Evolutionary conservation across 2,113 vertebrate species (phyloP).

Genomic region (Condylura cristata): DNA sequence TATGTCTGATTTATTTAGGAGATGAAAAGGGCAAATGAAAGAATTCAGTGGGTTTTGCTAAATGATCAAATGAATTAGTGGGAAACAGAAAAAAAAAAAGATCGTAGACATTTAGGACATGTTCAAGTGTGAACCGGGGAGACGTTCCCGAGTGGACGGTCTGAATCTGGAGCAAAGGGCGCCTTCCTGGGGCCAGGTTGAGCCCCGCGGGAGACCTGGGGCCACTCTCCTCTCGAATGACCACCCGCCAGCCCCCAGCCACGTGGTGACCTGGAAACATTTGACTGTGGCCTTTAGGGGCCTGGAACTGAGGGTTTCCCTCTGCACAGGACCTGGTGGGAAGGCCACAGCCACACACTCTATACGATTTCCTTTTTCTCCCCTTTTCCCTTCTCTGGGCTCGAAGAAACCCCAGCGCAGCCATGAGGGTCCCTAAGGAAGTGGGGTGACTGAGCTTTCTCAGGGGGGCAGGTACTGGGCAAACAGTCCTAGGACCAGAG

Average conservation of each 20-base stretch:
- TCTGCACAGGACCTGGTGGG: no score
- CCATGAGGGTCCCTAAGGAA: background rate
- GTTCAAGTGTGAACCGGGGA: background rate
- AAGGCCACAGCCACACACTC: no score
- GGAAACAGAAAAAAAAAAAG: background rate
- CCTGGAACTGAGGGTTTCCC: background rate
- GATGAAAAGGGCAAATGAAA: background rate
- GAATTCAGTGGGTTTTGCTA: background rate
- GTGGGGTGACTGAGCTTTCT: background rate
- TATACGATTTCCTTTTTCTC: background rate
- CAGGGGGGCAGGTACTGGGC: background rate
- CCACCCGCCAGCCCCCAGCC: background rate
- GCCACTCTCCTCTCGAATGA: background rate
- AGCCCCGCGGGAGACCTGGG: fast-evolving
- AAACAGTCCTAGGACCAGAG: no score
- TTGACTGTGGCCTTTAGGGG: background rate
- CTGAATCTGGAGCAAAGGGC: background rate
- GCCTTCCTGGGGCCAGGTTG: background rate
- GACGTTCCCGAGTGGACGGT: background rate
- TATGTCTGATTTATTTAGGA: background rate
- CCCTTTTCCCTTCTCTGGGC: background rate
- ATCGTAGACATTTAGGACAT: background rate
- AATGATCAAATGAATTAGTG: background rate
- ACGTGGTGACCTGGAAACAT: background rate
- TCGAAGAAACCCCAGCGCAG: background rate